Evolutionary conservation across 2,113 vertebrate species (phyloP), one percentile per base, ranked within the genome.

Genomic region (Edolisoma coerulescens): DNA sequence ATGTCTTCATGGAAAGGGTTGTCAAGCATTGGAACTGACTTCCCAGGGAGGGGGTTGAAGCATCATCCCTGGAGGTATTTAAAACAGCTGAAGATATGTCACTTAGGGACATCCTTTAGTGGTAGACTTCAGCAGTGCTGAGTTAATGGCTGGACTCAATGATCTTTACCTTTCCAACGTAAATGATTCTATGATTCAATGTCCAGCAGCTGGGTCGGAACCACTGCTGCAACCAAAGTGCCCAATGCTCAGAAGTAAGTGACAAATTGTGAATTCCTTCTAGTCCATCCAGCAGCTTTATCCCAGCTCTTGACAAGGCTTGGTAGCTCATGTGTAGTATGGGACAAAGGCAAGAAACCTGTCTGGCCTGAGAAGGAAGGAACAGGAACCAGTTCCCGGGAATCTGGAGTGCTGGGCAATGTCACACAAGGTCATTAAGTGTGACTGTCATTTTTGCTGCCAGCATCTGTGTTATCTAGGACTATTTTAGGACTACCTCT

Each of bases 161-260:
- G 45, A 44, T 33, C 37, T 69, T 35, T 52, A 17, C 27, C 18
- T 60, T 44, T 68, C 44, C 27, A 42, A 8, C 1, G 4, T 23
- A 69, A 69, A 42, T 33, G 37, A n/a, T 37, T 69, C 73, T 52
- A 8, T 22, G 27, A 77, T 39, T 60, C 45, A 27, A 19, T 8
- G 24, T 50, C n/a, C 87, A 68, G 61, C 71, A 85, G n/a, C 61
- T 44, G 83, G 8, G 17, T 33, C 42, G 70, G 83, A 85, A 70
- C 63, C 33, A 13, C 0, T 4, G 2, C 20, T 68, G 14, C 49
- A 45, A 27, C 7, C 17, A 13, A 65, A 78, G 69, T 28, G n/a
- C 41, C 54, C 42, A 82, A 1, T 0, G 1, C 26, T 83, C 12
- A 44, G 20, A 69, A 67, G 32, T 39, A 35, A 71, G 13, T 2